Evolutionary conservation across 2,797 vertebrate species (phyloP).

Genomic region (Tenualosa ilisha): DNA sequence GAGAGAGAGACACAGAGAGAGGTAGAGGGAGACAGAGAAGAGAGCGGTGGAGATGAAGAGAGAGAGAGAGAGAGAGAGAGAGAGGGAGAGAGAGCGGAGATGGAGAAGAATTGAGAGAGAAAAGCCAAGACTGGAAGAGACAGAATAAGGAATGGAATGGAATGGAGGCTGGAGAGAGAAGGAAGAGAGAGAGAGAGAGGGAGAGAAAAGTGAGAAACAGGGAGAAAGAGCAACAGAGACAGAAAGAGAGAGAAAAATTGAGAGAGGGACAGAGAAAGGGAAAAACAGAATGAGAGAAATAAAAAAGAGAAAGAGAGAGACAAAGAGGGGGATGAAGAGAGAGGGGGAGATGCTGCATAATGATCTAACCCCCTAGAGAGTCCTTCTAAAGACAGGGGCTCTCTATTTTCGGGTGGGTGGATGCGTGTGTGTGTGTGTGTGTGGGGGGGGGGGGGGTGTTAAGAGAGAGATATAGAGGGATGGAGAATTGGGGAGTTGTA

Average conservation of each 20-base stretch:
- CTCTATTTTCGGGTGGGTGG: conserved; percentile 52
- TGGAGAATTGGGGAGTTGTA: conserved; percentile 29
- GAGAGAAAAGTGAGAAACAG: neutral
- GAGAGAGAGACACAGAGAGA: neutral
- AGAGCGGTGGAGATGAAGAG: neutral
- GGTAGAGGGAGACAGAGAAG: neutral
- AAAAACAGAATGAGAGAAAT: conserved; percentile 37
- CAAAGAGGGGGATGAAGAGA: neutral
- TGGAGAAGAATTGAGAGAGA: conserved; percentile 24
- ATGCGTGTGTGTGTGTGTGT: neutral
- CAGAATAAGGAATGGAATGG: conserved; percentile 26
- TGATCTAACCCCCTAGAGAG: conserved; percentile 56
- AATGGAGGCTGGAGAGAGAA: neutral
- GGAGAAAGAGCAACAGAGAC: neutral
- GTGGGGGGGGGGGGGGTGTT: conserved; percentile 28
- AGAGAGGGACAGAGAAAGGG: conserved; percentile 30
- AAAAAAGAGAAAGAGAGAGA: conserved; percentile 18
- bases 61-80: too few relatives aligned
- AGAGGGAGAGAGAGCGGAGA: neutral
- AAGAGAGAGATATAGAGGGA: conserved; percentile 43
- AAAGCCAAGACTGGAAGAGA: conserved; percentile 30
- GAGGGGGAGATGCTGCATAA: conserved; percentile 48
- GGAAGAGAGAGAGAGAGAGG: neutral
- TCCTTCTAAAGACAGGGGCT: conserved; percentile 55
- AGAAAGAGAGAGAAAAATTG: neutral